Conservation (phyloP, 2,888 invertebrate genomes). For the Noctua pronuba region DNA sequence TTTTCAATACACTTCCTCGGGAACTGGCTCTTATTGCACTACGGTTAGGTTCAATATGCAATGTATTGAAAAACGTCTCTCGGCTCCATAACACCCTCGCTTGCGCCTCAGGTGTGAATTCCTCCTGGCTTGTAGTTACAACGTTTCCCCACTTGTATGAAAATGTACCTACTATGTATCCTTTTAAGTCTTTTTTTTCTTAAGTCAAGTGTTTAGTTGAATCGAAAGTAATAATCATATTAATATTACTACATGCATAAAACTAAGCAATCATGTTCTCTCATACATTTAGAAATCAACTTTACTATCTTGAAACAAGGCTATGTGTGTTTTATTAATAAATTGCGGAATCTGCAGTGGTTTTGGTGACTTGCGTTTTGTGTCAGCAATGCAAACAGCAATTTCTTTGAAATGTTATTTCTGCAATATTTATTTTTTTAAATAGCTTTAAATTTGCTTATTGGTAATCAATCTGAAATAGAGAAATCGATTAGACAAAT, state of each 20-base stretch:
- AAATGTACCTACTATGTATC: too few species aligned
- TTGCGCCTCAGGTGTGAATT: too few species aligned
- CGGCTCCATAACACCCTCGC: too few species aligned
- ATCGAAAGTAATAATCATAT: slow-evolving; percentile 1
- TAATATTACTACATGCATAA: not conserved
- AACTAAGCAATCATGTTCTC: not conserved
- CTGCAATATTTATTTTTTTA: slow-evolving; percentile 26
- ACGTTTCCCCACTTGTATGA: too few species aligned
- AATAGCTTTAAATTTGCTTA: too few species aligned
- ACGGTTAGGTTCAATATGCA: too few species aligned
- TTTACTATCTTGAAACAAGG: slow-evolving; percentile 13
- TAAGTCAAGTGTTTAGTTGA: not conserved
- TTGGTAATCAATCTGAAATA: slow-evolving; percentile 1
- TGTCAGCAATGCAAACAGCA: slow-evolving; percentile 16
- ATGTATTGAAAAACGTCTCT: too few species aligned
- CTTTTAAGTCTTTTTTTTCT: not conserved
- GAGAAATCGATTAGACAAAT: slow-evolving; percentile 4
- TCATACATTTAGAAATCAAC: slow-evolving; percentile 20
- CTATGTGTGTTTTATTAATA: slow-evolving; percentile 31
- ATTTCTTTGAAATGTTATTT: slow-evolving; percentile 23
- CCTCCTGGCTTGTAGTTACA: too few species aligned
- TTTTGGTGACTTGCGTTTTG: slow-evolving; percentile 9
- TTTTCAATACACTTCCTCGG: not conserved
- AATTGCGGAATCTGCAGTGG: slow-evolving; percentile 21
- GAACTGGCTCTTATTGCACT: too few species aligned